phyloP scores from a whole-genome alignment of 2,888 invertebrate genomes.

The Choristoneura rosaceana region DNA sequence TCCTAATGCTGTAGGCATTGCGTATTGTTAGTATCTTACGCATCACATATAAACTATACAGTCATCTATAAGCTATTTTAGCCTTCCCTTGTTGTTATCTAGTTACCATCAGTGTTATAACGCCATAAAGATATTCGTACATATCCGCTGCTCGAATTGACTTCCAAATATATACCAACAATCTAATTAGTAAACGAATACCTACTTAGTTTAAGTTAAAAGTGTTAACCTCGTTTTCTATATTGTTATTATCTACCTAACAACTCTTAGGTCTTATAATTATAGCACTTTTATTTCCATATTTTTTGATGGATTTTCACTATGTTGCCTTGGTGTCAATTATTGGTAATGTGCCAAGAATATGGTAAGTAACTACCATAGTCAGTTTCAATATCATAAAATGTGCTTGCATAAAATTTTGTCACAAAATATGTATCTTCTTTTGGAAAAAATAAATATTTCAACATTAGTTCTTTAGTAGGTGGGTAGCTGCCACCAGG shows the following conservation, averaged over 20 bases:
- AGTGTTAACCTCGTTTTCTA: constrained; percentile 26
- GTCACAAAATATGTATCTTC: background rate
- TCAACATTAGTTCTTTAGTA: background rate
- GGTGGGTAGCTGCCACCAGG: background rate
- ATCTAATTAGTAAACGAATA: background rate
- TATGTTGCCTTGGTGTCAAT: background rate
- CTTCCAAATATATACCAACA: constrained; percentile 8
- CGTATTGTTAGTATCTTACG: background rate
- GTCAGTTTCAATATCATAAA: background rate
- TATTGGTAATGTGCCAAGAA: background rate
- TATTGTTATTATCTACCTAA: background rate
- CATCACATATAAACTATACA: background rate
- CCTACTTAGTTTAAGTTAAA: constrained; percentile 38
- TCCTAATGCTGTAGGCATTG: constrained; percentile 36
- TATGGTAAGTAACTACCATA: background rate
- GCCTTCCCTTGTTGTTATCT: background rate
- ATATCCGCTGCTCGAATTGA: background rate
- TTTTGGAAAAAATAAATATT: background rate
- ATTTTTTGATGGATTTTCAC: too few species aligned
- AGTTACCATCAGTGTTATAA: constrained; percentile 1
- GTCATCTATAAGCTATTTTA: too few species aligned
- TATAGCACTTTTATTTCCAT: too few species aligned
- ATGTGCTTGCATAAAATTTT: background rate
- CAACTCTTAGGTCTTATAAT: background rate
- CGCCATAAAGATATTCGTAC: background rate